Percentiles rank a stretch among this genome's conserved stretches.
Conservation (phyloP, 2,113 vertebrate species). For the Hydropotes inermis region DNA sequence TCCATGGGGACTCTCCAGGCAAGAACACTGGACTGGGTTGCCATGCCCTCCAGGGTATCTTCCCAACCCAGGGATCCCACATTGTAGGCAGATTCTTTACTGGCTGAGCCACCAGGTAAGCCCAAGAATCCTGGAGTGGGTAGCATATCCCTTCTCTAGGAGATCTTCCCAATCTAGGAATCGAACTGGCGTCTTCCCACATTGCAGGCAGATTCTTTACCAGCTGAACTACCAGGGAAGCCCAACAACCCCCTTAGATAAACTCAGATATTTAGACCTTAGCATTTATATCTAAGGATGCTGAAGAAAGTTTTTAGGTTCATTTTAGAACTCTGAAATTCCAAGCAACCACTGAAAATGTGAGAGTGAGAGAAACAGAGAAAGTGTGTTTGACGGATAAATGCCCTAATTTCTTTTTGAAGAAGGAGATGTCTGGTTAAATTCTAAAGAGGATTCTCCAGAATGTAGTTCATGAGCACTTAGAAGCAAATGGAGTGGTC, state of each 20-base stretch:
- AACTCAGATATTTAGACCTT: neutral
- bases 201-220: neutral
- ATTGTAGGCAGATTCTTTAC: neutral
- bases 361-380: neutral
- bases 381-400: neutral
- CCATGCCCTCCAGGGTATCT: neutral
- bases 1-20: neutral
- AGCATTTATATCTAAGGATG: slow-evolving; percentile 7
- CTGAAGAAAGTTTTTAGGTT: slow-evolving; percentile 15
- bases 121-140: neutral
- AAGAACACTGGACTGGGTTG: neutral
- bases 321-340: slow-evolving; percentile 38
- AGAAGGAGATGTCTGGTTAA: neutral
- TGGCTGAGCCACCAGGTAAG: neutral
- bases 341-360: neutral
- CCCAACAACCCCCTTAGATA: neutral
- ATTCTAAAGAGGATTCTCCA: neutral
- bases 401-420: neutral
- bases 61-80: neutral
- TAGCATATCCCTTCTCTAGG: neutral
- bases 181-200: neutral
- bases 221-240: neutral
- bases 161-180: neutral
- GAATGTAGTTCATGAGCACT: neutral
- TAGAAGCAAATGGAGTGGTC: neutral